phyloP scores from a whole-genome alignment of 2,888 invertebrate species.

The Caradrina kadenii region DNA sequence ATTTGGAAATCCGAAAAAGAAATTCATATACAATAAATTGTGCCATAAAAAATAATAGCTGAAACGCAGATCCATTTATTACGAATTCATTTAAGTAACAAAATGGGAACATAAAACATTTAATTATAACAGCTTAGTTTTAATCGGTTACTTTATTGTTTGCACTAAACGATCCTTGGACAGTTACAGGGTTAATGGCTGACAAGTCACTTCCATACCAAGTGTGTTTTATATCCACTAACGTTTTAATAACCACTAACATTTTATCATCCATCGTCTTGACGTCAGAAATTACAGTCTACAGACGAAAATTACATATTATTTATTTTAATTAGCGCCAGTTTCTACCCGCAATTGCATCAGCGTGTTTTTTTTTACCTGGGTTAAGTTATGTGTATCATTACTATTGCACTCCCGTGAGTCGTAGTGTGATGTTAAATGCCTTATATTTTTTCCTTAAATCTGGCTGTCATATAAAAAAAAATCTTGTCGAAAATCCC shows the following conservation, averaged over 20 bases:
- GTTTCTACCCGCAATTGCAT: too few species aligned
- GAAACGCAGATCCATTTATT: slow-evolving; percentile 12
- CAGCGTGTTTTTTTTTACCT: too few species aligned
- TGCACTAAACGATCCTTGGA: slow-evolving; percentile 39
- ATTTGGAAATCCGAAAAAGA: slow-evolving; percentile 4
- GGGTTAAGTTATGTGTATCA: too few species aligned
- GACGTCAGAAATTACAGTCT: slow-evolving; percentile 41
- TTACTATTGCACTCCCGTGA: too few species aligned
- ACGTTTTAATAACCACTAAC: slow-evolving; percentile 44
- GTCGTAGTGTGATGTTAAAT: too few species aligned
- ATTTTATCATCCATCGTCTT: slow-evolving; percentile 33
- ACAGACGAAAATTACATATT: slow-evolving; percentile 13
- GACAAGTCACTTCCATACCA: slow-evolving; percentile 34
- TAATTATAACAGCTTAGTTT: slow-evolving; percentile 50
- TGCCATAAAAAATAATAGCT: slow-evolving; percentile 19
- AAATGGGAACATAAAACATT: slow-evolving; percentile 42
- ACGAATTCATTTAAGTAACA: slow-evolving; percentile 33
- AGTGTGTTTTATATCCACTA: slow-evolving; percentile 47
- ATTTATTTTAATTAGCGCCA: too few species aligned
- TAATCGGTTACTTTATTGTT: slow-evolving; percentile 47
- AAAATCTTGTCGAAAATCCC: too few species aligned
- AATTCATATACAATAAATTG: slow-evolving; percentile 12
- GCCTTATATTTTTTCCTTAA: too few species aligned
- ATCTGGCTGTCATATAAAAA: too few species aligned
- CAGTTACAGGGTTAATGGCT: slow-evolving; percentile 31